Percentiles rank a stretch among this genome's conserved stretches.
These are phyloP conservation scores for Neodon shergylaensis DNA, from an alignment of 2,113 vertebrate genomes.

Conservation along the genomic window DNA sequence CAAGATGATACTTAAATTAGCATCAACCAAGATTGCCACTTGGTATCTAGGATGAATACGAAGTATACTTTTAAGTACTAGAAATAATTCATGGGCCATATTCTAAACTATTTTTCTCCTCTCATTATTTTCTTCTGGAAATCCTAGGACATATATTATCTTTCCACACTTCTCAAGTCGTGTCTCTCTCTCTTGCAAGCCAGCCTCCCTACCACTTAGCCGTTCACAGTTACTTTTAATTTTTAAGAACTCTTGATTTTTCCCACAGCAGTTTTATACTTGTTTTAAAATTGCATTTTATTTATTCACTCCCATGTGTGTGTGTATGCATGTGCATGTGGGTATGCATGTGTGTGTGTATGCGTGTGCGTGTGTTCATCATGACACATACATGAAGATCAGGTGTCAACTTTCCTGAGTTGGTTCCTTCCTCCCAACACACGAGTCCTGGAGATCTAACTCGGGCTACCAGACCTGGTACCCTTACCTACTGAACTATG, in stretches of 20 bases:
- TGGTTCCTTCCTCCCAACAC: background rate
- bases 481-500: no score
- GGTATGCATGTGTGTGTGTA: no score
- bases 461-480: background rate
- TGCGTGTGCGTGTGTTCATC: no score
- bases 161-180: background rate
- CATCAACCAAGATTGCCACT: background rate
- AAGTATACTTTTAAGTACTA: background rate
- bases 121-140: constrained; percentile 14
- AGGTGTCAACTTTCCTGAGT: background rate
- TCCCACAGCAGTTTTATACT: background rate
- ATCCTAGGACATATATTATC: background rate
- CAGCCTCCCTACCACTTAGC: fast-evolving
- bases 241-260: background rate
- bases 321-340: no score
- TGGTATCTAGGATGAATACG: background rate
- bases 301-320: background rate
- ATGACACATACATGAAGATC: background rate
- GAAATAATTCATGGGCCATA: background rate
- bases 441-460: background rate
- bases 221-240: constrained; percentile 24
- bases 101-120: background rate
- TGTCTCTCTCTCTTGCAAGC: background rate
- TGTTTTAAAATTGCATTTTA: background rate
- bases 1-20: background rate